Evolutionary conservation across 2,113 vertebrate genomes (phyloP), one percentile per base, ranked within the genome.

Genomic region (Alexandromys fortis): DNA sequence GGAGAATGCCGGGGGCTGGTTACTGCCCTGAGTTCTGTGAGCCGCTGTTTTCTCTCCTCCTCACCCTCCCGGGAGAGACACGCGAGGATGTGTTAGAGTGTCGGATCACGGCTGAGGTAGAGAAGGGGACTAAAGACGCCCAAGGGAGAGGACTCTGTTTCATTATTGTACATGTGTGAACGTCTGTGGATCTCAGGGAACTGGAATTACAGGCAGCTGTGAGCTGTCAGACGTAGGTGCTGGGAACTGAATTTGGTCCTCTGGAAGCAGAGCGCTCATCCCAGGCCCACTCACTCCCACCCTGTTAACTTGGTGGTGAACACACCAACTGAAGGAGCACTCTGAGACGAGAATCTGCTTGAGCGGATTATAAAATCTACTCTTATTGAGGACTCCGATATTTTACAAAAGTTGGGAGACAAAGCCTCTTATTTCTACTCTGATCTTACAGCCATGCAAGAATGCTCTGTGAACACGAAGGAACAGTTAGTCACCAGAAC

Each of bases 401-500:
- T 86, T 89, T 97, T 83, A 11, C 76, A 91, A 89, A 58, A 90
- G 78, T 1, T 35, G 94, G 61, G 88, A 94, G 85, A n/a, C 33
- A 22, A 96, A 87, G 78, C 83, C 72, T 63, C 52, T 94, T 81
- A 47, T 90, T 86, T 94, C 63, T 33, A 52, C 67, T 75, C 42
- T 92, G 89, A 90, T 63, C 67, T 97, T 92, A 94, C 90, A 91
- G 86, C 24, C 67, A 88, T 17, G 24, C 26, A 65, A 73, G 72
- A 94, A 81, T 45, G 28, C 52, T 55, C 77, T 65, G 22, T 63
- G 81, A 93, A 67, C 10, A 12, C 8, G 90, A 70, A 86, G n/a
- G 72, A 26, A 14, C 28, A 26, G 38, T 86, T 96, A 93, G 55
- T 83, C 63, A 93, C 26, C 55, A 79, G 26, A 47, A 85, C 78